A percentile compares a stretch with the other conserved stretches of the same genome.
Conservation (phyloP, 2,888 invertebrate species). For the Synergus gifuensis region DNA sequence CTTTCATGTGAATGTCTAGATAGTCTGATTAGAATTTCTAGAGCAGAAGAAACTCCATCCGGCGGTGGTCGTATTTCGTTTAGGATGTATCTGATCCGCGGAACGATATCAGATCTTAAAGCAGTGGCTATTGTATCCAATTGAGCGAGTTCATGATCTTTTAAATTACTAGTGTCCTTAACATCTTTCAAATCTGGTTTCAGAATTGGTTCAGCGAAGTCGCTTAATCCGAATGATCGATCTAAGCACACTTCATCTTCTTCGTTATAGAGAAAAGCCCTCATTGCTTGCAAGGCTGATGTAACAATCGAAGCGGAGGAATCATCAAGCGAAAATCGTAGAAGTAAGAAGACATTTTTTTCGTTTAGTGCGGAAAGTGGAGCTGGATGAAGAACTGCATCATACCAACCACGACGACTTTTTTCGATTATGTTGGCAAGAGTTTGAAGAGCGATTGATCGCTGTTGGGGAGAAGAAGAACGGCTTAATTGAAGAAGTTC, state of each 20-base stretch:
- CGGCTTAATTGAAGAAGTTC: slow-evolving; percentile 90
- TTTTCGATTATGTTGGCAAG: slow-evolving; percentile 88
- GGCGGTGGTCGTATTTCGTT: slow-evolving; percentile 85
- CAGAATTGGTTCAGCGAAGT: slow-evolving; percentile 69
- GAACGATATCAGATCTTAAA: slow-evolving; percentile 86
- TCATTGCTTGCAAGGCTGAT: slow-evolving; percentile 87
- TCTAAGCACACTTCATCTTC: slow-evolving; percentile 89
- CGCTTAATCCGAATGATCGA: slow-evolving; percentile 80
- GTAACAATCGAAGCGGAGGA: slow-evolving; percentile 85
- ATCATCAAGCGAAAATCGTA: slow-evolving; percentile 93
- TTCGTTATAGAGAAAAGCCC: slow-evolving; percentile 86
- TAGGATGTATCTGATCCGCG: slow-evolving; percentile 88
- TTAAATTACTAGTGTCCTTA: slow-evolving; percentile 83
- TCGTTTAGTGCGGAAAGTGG: slow-evolving; percentile 80
- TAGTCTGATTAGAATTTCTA: slow-evolving; percentile 89
- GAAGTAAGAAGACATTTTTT: slow-evolving; percentile 87
- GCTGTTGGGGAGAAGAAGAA: slow-evolving; percentile 90
- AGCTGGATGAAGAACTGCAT: slow-evolving; percentile 86
- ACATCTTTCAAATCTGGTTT: slow-evolving; percentile 72
- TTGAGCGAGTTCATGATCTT: slow-evolving; percentile 92
- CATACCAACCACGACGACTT: slow-evolving; percentile 87
- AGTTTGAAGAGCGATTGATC: slow-evolving; percentile 88
- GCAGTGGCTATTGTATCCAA: slow-evolving; percentile 88
- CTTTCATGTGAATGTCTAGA: slow-evolving; percentile 87
- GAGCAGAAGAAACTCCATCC: slow-evolving; percentile 85